These are phyloP conservation scores for Nasonia vitripennis DNA, from an alignment of 1,140 invertebrate species.

Conservation along the genomic window DNA sequence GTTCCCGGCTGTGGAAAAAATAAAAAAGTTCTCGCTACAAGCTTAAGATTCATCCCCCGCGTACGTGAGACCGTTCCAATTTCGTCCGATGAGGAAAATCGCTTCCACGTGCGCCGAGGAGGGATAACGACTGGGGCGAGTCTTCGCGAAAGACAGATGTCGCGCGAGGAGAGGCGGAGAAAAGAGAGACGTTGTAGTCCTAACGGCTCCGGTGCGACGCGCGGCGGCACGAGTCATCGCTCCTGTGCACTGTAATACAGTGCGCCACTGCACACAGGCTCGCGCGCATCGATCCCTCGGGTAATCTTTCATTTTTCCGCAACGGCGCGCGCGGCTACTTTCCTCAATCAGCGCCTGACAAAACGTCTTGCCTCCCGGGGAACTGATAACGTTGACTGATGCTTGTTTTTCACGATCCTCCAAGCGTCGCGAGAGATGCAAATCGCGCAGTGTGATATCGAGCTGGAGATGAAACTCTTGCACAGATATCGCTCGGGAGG, in stretches of 20 bases:
- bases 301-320: slow-evolving; percentile 23
- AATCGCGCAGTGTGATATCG: too few species aligned
- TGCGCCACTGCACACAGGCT: too few species aligned
- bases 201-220: not conserved
- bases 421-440: too few species aligned
- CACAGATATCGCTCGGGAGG: too few species aligned
- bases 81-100: not conserved
- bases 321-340: not conserved
- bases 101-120: not conserved
- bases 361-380: not conserved
- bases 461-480: too few species aligned
- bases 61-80: too few species aligned
- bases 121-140: not conserved
- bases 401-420: too few species aligned
- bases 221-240: not conserved
- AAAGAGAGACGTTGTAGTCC: not conserved
- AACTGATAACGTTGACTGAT: too few species aligned
- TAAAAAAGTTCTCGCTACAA: too few species aligned
- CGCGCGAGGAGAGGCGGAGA: not conserved
- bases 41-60: too few species aligned
- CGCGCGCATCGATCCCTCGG: not conserved
- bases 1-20: too few species aligned
- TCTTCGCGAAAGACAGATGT: not conserved
- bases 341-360: not conserved
- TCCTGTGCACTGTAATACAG: not conserved